Evolutionary conservation across 2,113 vertebrate genomes (phyloP).

Genomic region (Fukomys damarensis): DNA sequence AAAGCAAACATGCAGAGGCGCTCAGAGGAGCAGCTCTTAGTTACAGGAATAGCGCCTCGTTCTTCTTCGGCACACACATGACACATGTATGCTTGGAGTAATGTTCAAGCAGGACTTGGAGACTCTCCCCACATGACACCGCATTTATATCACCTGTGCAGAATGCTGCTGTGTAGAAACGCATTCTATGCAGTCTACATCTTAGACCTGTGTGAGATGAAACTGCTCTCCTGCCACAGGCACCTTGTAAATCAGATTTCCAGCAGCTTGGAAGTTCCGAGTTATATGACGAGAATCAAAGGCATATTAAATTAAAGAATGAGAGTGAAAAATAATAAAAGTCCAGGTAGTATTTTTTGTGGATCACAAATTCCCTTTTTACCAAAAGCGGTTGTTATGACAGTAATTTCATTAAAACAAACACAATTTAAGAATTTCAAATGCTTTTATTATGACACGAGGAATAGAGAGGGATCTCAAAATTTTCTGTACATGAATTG

Average conservation of each 20-base stretch:
- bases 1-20: neutral
- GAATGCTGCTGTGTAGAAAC: slow-evolving; percentile 4
- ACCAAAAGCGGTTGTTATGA: neutral
- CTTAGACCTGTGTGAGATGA: neutral
- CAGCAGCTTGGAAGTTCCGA: neutral
- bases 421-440: neutral
- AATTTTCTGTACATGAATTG: neutral
- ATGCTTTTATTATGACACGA: neutral
- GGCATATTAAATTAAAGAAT: neutral
- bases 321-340: neutral
- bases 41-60: neutral
- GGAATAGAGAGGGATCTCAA: neutral
- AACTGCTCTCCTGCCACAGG: neutral
- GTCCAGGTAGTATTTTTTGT: neutral
- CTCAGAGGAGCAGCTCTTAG: neutral
- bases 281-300: neutral
- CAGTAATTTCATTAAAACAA: neutral
- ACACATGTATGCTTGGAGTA: neutral
- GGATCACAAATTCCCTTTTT: neutral
- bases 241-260: neutral
- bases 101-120: slow-evolving; percentile 46
- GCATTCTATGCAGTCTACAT: neutral
- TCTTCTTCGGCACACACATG: neutral
- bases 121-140: neutral
- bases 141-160: neutral